These are phyloP conservation scores for Sussaba pulchella DNA, from an alignment of 2,888 invertebrate species.

Conservation along the genomic window DNA sequence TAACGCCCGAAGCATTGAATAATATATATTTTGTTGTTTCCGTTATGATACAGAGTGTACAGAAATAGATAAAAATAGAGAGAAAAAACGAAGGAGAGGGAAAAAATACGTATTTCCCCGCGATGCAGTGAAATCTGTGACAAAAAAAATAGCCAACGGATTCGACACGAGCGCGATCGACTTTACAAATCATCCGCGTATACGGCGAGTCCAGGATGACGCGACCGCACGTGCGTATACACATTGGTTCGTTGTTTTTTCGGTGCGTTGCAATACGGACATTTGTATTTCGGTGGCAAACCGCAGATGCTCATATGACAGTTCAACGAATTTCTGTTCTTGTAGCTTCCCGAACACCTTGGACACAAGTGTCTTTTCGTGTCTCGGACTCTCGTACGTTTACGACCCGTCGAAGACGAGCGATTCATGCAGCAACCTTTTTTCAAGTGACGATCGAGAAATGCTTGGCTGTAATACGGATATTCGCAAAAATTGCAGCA, in stretches of 20 bases:
- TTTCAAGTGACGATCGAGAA: neutral
- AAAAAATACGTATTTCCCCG: no score
- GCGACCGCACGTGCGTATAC: constrained; percentile 68
- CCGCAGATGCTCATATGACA: constrained; percentile 77
- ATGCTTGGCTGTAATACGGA: neutral
- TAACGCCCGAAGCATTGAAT: neutral
- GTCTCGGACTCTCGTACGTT: no score
- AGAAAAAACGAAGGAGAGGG: no score
- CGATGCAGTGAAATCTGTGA: no score
- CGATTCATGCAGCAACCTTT: constrained; percentile 44
- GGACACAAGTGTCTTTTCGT: constrained; percentile 65
- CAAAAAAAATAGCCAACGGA: no score
- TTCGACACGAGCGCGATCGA: no score
- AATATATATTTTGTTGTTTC: neutral
- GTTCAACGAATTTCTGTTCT: constrained; percentile 62
- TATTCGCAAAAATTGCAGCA: constrained; percentile 4
- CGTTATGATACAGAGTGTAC: neutral
- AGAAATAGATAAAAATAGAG: no score
- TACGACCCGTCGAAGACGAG: constrained; percentile 35
- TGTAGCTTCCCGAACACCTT: constrained; percentile 68
- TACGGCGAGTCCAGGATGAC: constrained; percentile 36
- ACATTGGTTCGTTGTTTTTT: constrained; percentile 71
- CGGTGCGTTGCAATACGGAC: constrained; percentile 73
- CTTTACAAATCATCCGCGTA: neutral
- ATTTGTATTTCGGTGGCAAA: constrained; percentile 75